Conservation (phyloP, 2,113 vertebrate genomes). For the Fulica atra region DNA sequence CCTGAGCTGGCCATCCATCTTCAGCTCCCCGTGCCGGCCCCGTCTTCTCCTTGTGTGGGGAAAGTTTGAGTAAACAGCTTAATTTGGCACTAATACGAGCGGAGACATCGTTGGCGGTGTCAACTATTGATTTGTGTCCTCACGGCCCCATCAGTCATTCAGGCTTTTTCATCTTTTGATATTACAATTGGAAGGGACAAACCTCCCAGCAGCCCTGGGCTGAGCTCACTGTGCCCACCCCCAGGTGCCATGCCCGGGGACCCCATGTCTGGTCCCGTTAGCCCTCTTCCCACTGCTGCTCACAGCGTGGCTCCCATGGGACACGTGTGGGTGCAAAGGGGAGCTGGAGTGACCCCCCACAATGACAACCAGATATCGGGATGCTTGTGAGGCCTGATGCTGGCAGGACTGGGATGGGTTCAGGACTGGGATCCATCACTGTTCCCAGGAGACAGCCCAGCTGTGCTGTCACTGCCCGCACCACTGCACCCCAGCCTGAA, state of each 20-base stretch:
- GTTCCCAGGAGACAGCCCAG: fast-evolving
- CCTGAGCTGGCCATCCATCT: conserved; percentile 25
- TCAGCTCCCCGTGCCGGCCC: fast-evolving
- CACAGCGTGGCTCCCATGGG: fast-evolving
- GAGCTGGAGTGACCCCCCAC: background rate
- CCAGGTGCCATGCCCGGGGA: fast-evolving
- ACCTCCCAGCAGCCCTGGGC: background rate
- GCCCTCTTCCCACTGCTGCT: fast-evolving
- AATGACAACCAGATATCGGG: fast-evolving
- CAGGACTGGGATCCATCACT: too few species aligned
- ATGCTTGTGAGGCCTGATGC: fast-evolving
- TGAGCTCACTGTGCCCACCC: fast-evolving
- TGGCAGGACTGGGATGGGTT: background rate
- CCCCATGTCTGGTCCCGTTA: fast-evolving
- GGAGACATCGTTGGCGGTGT: background rate
- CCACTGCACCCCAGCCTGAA: background rate
- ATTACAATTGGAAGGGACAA: background rate
- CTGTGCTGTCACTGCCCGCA: fast-evolving
- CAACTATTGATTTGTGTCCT: conserved; percentile 7
- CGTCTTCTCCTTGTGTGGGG: background rate
- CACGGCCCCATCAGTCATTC: background rate
- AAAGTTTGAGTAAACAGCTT: conserved; percentile 57
- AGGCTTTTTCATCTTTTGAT: background rate
- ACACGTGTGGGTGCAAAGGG: fast-evolving
- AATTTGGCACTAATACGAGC: conserved; percentile 29